Evolutionary conservation across 2,113 vertebrate species (phyloP), one percentile per base, ranked within the genome.

Genomic region (Columba janthina): DNA sequence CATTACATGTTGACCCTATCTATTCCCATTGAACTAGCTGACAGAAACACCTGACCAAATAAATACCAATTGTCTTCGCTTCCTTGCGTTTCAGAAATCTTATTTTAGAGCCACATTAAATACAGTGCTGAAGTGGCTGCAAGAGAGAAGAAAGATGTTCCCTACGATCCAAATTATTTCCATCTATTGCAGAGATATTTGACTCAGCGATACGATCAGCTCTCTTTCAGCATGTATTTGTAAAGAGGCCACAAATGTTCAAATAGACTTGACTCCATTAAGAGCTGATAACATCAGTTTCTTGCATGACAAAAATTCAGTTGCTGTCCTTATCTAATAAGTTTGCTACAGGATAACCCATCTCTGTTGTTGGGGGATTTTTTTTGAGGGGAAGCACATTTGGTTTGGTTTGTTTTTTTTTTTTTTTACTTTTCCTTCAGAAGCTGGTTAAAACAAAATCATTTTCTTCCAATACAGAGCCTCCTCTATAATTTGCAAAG

Each of bases 261-360:
- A 79, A 84, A 76, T 22, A 92, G 74, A 53, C 36, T 77, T 82
- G 67, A 85, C n/a, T 54, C 71, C 32, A 64, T 29, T 54, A 85
- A 20, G 16, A 94, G 51, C n/a, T 29, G 6, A 31, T 76, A 93
- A 81, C 13, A 78, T 15, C n/a, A 25, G 15, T 64, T 91, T 83
- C 76, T 89, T 53, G 18, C 58, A 31, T 78, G 76, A 86, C n/a
- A 94, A 87, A 87, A 90, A 93, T 65, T 93, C 84, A 95, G n/a
- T 89, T 9, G 2, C 34, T 84, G 72, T 57, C 36, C 69, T 84
- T 90, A 78, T 51, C 50, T 24, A 51, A 57, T 8, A 69, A 54
- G 10, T 77, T 81, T 85, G 54, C 80, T 89, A 67, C 12, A 57
- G 56, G 71, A 92, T 28, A 34, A 93, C 42, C 53, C 67, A 94